Evolutionary conservation across 1,140 invertebrate genomes (phyloP), one percentile per base, ranked within the genome.

Genomic region (Melanaphis sacchari): DNA sequence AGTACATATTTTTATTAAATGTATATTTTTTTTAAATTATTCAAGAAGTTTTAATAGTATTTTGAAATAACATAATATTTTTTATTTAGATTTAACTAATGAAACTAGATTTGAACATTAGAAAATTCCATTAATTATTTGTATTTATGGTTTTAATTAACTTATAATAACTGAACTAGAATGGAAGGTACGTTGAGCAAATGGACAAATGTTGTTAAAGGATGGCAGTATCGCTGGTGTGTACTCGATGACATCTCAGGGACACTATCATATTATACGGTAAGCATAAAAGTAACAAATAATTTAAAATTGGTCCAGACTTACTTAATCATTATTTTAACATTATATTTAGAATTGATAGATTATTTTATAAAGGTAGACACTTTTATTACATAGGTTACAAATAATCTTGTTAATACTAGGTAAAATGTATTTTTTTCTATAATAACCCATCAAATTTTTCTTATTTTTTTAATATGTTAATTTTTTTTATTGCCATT

Each of bases 151-250:
- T 90, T 66, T 66, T 90, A 59, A 91, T 91, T 91, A 91, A 91
- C 2, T 49, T 49, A 49, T 52, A 85, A 93, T 54, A 40, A 52
- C 46, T 88, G 31, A 92, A 81, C 66, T 93, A 93, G 82, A 94
- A 97, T 99, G 97, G 99, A 99, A 96, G 99, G 99, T 94, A 98
- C 98, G n/a, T 96, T 99, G 85, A 99, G 98, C 96, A 99, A 99
- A 97, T 99, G 99, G 99, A 99, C 99, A 93, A 99, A 99, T 97
- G 98, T 99, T 94, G 99, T 99, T 97, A 99, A 99, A 96, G 99
- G 99, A 94, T 99, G 99, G 99, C 99, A 99, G 96, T 99, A 99
- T 96, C 97, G 99, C 93, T 99, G 99, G 98, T 99, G 99, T 96
- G 99, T 99, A 94, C 96, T 99, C 94, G 99, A 99, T 96, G 98